Base-by-base conservation (phyloP, 2,797 vertebrate genomes). In the Thalassophryne amazonica region DNA sequence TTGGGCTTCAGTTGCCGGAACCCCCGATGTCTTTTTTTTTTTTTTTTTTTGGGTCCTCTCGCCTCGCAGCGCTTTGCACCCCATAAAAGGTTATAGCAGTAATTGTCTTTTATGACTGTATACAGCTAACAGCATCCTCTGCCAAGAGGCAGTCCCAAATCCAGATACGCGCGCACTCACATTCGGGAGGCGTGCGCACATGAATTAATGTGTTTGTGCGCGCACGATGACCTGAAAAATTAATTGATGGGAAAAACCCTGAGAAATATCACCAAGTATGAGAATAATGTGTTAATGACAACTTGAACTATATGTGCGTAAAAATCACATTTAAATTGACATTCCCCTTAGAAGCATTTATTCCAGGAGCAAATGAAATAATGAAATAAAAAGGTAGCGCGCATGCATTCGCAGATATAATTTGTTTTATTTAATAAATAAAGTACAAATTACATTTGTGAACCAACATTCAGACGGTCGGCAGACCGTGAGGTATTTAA, bases 71-170 rank as follows among this genome's bases (percentile, higher is more conserved):
- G 86, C 91, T 95, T 96, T 94, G 93, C 94, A 96, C 94, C 93
- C 93, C 92, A 95, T 95, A 96, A 97, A 96, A 80, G 85, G 90
- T 94, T 94, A 95, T 92, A 90, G 90, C 91, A 88, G 92, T 94
- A 91, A 95, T 95, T 95, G 93, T 95, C 90, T 95, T 96, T 97
- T 95, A 97, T 94, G 90, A 88, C 87, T 67, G 86, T 90, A 89
- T 83, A 90, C 88, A 89, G 89, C 92, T 81, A 83, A 88, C 90
- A 90, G 87, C 84, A 86, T 87, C 85, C 89, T 93, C 78, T 91
- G 87, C 89, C 90, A 86, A 88, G 85, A 89, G 78, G 65, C 79
- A 82, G 64, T 76, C 75, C 76, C 67, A 65, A 72, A 65, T 53
- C 54, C 63, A 70, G 48, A 73, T 40, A 65, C 36, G 56, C 29